Percentiles rank a stretch among this genome's conserved stretches.
Conservation (phyloP, 2,113 vertebrate species). For the Geococcyx californianus region DNA sequence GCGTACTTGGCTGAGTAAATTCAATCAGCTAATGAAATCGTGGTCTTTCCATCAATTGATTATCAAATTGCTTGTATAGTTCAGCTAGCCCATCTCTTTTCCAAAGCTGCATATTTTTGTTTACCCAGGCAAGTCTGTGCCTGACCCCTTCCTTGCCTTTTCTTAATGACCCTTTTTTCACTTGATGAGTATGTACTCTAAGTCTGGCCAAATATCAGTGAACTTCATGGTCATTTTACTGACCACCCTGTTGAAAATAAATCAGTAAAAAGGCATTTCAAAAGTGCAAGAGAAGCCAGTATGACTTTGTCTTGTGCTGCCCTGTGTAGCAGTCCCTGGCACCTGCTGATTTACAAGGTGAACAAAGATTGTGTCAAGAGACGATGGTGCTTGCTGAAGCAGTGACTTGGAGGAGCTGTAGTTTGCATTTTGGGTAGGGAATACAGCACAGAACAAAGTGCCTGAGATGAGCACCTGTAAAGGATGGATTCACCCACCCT, state of each 20-base stretch:
- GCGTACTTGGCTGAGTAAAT: slow-evolving; percentile 39
- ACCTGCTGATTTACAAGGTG: background rate
- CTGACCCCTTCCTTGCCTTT: background rate
- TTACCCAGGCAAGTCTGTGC: background rate
- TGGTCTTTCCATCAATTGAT: background rate
- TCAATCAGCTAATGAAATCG: slow-evolving; percentile 18
- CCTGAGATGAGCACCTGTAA: background rate
- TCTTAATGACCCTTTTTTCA: background rate
- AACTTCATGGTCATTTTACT: background rate
- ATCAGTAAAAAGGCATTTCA: background rate
- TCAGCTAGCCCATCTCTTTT: background rate
- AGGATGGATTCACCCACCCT: background rate
- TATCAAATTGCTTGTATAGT: background rate
- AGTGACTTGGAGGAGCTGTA: background rate
- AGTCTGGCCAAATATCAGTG: background rate
- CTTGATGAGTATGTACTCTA: background rate
- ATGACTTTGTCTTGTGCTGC: background rate
- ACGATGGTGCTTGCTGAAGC: background rate
- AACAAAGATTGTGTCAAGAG: background rate
- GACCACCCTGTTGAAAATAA: background rate
- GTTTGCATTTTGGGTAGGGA: background rate
- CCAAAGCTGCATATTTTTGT: background rate
- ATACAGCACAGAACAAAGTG: background rate
- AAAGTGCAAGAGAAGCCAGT: background rate
- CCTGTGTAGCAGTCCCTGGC: background rate